These are phyloP conservation scores for Cyrtodaria siliqua DNA, from an alignment of 2,888 invertebrate genomes.

Conservation along the genomic window DNA sequence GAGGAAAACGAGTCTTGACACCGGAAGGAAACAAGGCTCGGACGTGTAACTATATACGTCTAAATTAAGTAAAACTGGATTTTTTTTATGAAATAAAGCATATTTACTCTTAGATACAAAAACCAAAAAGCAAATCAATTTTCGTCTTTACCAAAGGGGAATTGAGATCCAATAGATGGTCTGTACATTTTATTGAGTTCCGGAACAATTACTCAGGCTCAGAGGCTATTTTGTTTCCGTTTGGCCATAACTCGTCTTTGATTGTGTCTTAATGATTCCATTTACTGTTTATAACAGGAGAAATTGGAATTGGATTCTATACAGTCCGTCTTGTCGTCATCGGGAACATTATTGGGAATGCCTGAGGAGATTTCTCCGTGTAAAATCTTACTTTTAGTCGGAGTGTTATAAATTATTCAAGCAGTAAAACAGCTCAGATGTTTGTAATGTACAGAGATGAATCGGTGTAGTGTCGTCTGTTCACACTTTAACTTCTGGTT, in stretches of 20 bases:
- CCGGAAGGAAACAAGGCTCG: not conserved
- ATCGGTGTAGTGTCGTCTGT: too few species aligned
- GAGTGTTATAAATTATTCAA: conserved; percentile 5
- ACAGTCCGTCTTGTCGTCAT: not conserved
- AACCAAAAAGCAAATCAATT: not conserved
- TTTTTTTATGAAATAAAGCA: too few species aligned
- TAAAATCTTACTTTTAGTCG: not conserved
- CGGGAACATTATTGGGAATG: conserved; percentile 19
- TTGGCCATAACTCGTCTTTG: conserved; percentile 29
- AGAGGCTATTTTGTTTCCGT: conserved; percentile 41
- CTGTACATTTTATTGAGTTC: conserved; percentile 21
- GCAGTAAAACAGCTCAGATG: not conserved
- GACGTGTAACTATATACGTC: too few species aligned
- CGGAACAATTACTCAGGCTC: conserved; percentile 23
- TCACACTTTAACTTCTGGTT: too few species aligned
- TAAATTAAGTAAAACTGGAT: too few species aligned
- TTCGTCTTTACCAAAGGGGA: conserved; percentile 17
- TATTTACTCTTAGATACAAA: not conserved
- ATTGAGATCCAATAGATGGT: conserved; percentile 16
- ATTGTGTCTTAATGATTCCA: conserved; percentile 42
- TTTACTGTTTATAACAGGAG: conserved; percentile 11
- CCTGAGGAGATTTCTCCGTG: conserved; percentile 22
- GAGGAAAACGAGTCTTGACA: conserved; percentile 4
- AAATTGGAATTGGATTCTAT: conserved; percentile 11
- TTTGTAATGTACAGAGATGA: not conserved